Percentiles rank a stretch among this genome's conserved stretches.
Conservation (phyloP, 2,888 invertebrate species). For the Microctonus hyperodae region DNA sequence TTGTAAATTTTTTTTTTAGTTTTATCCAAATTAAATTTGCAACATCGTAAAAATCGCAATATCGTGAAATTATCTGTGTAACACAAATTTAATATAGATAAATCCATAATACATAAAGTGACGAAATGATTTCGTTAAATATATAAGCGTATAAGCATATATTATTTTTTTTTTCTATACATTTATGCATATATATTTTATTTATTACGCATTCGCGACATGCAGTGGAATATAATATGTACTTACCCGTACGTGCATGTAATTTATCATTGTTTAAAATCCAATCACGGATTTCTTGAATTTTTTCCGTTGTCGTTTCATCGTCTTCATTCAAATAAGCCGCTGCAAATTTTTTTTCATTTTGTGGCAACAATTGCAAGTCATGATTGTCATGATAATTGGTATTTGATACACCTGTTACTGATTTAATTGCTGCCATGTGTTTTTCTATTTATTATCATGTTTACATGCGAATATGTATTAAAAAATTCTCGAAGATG, state of each 20-base stretch:
- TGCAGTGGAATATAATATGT: not conserved
- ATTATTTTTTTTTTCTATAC: not conserved
- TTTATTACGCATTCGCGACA: not conserved
- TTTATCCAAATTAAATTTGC: constrained; percentile 69
- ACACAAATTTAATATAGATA: not conserved
- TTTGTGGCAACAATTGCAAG: constrained; percentile 19
- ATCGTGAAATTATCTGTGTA: constrained; percentile 64
- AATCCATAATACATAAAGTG: constrained; percentile 10
- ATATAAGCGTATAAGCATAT: not conserved
- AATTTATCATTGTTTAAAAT: constrained; percentile 57
- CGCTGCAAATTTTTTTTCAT: constrained; percentile 52
- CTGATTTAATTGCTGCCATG: too few relatives aligned
- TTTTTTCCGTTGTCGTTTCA: constrained; percentile 50
- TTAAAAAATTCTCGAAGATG: too few relatives aligned
- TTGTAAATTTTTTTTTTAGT: constrained; percentile 68
- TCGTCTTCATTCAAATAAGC: constrained; percentile 58
- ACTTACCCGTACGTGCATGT: constrained; percentile 57
- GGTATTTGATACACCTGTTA: too few relatives aligned
- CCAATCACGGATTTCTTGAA: constrained; percentile 61
- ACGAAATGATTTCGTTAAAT: not conserved
- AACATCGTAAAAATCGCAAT: constrained; percentile 68
- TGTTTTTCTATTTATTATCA: too few relatives aligned
- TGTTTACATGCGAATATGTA: too few relatives aligned
- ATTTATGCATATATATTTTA: not conserved
- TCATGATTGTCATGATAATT: not conserved